Base-by-base conservation (phyloP, 2,113 vertebrate genomes). In the Chaenocephalus aceratus region DNA sequence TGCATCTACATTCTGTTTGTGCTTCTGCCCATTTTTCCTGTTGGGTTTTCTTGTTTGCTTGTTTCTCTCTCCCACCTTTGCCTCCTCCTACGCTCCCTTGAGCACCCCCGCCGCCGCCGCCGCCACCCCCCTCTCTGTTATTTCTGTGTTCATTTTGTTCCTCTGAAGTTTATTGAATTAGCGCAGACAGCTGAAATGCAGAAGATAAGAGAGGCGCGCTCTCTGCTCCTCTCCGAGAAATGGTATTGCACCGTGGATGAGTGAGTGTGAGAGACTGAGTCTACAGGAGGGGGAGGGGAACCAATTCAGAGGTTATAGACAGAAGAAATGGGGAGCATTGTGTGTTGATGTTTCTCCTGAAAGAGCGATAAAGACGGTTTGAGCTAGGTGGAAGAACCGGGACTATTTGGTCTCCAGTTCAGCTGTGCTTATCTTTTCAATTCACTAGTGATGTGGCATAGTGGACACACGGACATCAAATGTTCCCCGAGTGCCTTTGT, bases 101-200 rank as follows among this genome's bases (percentile, higher is more conserved):
- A 82, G 59, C 62, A 53, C 15, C 56, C 36, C 34, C 58, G 21
- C 21, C 21, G 21, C 21, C 61, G 7, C 9, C 15, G 8, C 14
- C 59, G 0, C 63, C 58, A 13, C 59, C 49, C 60, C 59, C 54
- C 85, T 53, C 82, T 60, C 83, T 45, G 48, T 87, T 89, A 79
- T 90, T 94, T 76, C 87, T 89, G 83, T 90, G 88, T 92, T 91
- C 91, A 87, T 92, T 93, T 91, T 92, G 90, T 91, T 91, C 86
- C 84, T 89, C 88, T 94, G 90, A 88, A 93, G 92, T 94, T 95
- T 95, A 95, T 95, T 95, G 93, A 95, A 94, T 95, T 95, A 95
- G 90, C 69, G 80, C 90, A 83, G 92, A 92, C 93, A 93, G 92
- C 94, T 95, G 93, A 94, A 93, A 93, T 84, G 93, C 93, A 84